These are phyloP conservation scores for Gorilla gorilla DNA, from an alignment of 2,113 vertebrate genomes.

Conservation along the genomic window DNA sequence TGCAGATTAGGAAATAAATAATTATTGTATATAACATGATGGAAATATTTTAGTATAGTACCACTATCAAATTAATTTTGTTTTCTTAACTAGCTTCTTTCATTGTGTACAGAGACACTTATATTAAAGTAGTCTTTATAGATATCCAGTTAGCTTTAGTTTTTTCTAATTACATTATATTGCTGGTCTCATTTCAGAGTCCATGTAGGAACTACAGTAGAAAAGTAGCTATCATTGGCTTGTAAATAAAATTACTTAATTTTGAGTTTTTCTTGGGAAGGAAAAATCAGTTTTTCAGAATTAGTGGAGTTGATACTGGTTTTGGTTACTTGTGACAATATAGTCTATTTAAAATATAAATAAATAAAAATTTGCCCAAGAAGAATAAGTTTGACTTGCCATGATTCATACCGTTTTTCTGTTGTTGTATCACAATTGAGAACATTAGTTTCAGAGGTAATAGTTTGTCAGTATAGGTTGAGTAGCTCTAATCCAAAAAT, in stretches of 20 bases:
- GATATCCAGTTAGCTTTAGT: constrained; percentile 32
- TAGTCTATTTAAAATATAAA: constrained; percentile 36
- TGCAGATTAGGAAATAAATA: background rate
- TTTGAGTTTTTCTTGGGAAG: constrained; percentile 40
- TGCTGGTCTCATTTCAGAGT: constrained; percentile 50
- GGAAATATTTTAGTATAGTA: background rate
- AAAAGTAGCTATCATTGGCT: constrained; percentile 1
- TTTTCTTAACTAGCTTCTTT: constrained; percentile 11
- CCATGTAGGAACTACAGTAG: background rate
- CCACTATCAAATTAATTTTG: constrained; percentile 25
- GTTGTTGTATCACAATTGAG: background rate
- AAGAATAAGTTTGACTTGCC: constrained; percentile 33
- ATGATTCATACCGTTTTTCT: constrained; percentile 43
- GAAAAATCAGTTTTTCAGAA: no score
- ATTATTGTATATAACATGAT: background rate
- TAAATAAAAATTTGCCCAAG: background rate
- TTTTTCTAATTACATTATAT: constrained; percentile 55
- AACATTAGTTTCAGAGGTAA: background rate
- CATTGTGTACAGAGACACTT: constrained; percentile 59
- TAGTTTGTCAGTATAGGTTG: background rate
- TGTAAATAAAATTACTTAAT: background rate
- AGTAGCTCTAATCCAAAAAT: background rate
- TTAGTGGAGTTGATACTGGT: background rate
- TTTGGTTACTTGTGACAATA: background rate
- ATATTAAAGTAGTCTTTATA: constrained; percentile 67